Evolutionary conservation across 2,113 vertebrate genomes (phyloP).

Genomic region (Macrotis lagotis): DNA sequence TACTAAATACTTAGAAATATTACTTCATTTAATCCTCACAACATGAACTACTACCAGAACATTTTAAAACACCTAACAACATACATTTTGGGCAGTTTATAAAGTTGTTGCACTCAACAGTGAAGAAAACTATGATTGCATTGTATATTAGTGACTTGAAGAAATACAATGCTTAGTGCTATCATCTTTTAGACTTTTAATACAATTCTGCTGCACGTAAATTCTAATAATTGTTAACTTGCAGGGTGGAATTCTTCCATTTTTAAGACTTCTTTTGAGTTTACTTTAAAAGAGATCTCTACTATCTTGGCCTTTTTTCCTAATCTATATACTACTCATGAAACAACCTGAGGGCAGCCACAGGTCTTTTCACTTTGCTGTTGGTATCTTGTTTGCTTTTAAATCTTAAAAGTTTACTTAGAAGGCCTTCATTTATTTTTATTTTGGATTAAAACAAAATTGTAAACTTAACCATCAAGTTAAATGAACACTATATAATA

Average conservation of each 20-base stretch:
- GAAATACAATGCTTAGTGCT: not conserved
- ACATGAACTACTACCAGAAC: no score
- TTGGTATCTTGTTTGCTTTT: not conserved
- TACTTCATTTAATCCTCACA: no score
- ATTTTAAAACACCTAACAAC: not conserved
- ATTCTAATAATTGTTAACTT: not conserved
- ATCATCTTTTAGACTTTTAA: not conserved
- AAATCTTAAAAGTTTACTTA: not conserved
- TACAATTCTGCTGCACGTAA: not conserved
- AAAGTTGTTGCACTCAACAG: not conserved
- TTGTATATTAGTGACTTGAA: not conserved
- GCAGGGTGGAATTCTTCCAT: not conserved
- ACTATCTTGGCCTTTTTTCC: not conserved
- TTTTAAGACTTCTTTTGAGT: not conserved
- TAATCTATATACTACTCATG: not conserved
- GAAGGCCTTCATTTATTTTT: not conserved
- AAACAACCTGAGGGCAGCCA: not conserved
- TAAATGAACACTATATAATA: not conserved
- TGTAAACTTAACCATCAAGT: not conserved
- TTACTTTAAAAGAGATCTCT: not conserved
- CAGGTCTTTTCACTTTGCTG: not conserved
- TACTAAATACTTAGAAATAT: no score
- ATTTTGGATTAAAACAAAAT: not conserved
- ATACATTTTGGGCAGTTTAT: not conserved
- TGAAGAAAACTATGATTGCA: not conserved